Base-by-base conservation (phyloP, 2,888 invertebrate genomes). In the Clitarchus hookeri region DNA sequence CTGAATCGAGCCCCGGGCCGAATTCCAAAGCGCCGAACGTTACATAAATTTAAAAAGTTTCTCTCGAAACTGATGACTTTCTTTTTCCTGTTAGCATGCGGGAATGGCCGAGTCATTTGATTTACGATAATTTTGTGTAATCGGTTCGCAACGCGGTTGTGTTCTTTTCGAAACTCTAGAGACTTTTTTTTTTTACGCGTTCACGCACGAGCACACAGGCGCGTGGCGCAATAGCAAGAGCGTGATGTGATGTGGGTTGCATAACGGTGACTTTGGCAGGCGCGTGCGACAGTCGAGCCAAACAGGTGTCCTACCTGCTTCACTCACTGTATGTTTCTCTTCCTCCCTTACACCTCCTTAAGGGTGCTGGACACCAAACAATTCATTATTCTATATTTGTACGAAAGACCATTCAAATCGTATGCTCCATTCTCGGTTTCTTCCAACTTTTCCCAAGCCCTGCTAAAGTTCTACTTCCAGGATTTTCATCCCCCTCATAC, bases 51-150 rank as follows among this genome's bases (percentile, higher is more conserved):
- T 65, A 4, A 36, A 36, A 36, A 19, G 65, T 48, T 48, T 48
- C 48, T 48, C 48, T 48, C 48, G 11, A 16, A 8, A 8, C 48
- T 48, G 48, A 48, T 48, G 48, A 48, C 48, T 48, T 11, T 8
- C 16, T 11, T 48, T 4, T 4, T 4, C 4, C 36, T 48, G 48
- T 48, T 48, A 48, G 48, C 48, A 48, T 48, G 48, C 48, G n/a
- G 65, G 65, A 65, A 65, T n/a, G 65, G 65, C 19, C 65, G 0
- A 8, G 65, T 19, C 16, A 65, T 65, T 65, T 65, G 65, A 65
- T 65, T 65, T 65, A 65, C 65, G 65, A 65, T 65, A 65, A 65
- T 65, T 65, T 65, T 65, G 65, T 65, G 65, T 65, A 65, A 65
- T 65, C 65, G 65, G 65, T 65, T 65, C 65, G 65, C 65, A 65